These are phyloP conservation scores for Elanus axillaris DNA, from an alignment of 2,113 vertebrate genomes.

Conservation along the genomic window DNA sequence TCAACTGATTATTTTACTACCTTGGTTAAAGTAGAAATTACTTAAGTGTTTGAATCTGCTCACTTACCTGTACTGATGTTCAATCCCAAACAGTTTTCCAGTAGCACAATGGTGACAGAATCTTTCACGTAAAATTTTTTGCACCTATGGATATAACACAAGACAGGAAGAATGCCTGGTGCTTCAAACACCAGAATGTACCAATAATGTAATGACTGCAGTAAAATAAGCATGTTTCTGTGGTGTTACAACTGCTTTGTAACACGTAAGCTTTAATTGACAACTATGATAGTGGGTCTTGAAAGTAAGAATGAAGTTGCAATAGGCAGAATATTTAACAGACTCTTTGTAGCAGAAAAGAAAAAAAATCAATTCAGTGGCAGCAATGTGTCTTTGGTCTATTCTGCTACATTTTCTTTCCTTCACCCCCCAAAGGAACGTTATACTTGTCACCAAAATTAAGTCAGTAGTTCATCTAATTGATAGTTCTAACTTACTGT, in stretches of 20 bases:
- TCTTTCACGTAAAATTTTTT: slow-evolving; percentile 82
- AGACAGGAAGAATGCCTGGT: background rate
- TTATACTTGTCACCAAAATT: background rate
- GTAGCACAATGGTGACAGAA: slow-evolving; percentile 76
- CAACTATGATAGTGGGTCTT: background rate
- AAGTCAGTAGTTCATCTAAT: background rate
- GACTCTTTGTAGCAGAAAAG: background rate
- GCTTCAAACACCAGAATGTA: background rate
- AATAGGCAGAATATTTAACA: background rate
- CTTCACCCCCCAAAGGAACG: background rate
- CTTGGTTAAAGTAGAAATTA: background rate
- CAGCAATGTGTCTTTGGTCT: background rate
- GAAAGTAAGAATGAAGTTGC: background rate
- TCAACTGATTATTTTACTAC: background rate
- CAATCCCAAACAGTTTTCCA: slow-evolving; percentile 75
- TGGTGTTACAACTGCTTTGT: background rate
- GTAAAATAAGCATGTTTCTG: accelerated
- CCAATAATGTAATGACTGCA: background rate
- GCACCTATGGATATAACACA: slow-evolving; percentile 69
- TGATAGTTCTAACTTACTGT: background rate
- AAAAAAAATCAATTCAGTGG: background rate
- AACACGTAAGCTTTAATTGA: background rate
- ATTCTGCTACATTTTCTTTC: background rate
- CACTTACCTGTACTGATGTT: slow-evolving; percentile 86
- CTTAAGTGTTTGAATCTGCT: background rate